Base-by-base conservation (phyloP, 2,888 invertebrate genomes). In the Noctua pronuba region DNA sequence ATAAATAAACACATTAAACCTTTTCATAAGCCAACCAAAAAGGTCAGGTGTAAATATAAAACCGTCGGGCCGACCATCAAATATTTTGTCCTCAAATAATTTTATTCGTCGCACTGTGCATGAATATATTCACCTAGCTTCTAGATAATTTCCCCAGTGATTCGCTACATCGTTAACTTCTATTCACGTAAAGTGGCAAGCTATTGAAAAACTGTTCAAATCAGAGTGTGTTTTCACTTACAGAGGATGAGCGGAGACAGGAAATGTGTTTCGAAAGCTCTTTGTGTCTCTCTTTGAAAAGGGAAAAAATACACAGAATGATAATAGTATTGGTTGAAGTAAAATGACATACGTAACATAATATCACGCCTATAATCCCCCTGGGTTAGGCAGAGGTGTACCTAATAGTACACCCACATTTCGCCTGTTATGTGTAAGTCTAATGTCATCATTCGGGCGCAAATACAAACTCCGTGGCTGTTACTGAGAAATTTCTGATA, bases 81-180 rank as follows among this genome's bases (percentile, higher is more conserved):
- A 74, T 68, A 77, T 82, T 86, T 82, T 78, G 76, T 82, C 76
- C 49, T 52, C 46, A 77, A 78, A 81, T 79, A 75, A 81, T 80
- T 83, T 82, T 69, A 79, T 84, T 85, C 84, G 77, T 72, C 75
- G 84, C 83, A 77, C 75, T 79, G 83, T 87, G 85, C 84, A 84
- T 89, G 88, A 87, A 86, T 88, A 86, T 87, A 91, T 92, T 91
- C 88, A 92, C 88, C 89, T 90, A 90, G 90, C 89, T 91, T 90
- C 90, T 90, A 74, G 60, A 92, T 94, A 94, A 94, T 95, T 93
- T 94, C 93, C 94, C 93, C 82, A 80, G 92, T 90, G 93, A 93
- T 93, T 94, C 89, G 92, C 76, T 92, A 92, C 93, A 88, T 95
- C 95, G 94, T 95, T 95, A 95, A 89, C 91, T 89, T 90, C 93